These are phyloP conservation scores for Lepeophtheirus salmonis DNA, from an alignment of 1,140 invertebrate species.

Conservation along the genomic window DNA sequence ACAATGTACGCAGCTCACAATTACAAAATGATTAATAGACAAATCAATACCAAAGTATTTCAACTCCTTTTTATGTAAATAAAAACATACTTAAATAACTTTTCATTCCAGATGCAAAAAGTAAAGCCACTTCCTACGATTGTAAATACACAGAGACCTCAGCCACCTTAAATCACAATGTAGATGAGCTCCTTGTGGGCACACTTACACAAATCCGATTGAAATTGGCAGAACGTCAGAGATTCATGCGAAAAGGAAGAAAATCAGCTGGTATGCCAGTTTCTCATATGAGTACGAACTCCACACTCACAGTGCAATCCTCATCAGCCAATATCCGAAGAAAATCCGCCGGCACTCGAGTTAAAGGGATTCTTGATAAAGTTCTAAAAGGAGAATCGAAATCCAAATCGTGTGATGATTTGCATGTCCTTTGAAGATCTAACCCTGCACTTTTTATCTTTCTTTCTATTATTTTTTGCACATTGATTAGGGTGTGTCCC, in stretches of 20 bases:
- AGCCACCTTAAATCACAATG: constrained; percentile 76
- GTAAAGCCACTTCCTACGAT: constrained; percentile 65
- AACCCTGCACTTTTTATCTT: no score
- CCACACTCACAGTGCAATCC: not conserved
- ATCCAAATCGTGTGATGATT: constrained; percentile 70
- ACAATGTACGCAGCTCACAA: no score
- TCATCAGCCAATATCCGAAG: constrained; percentile 42
- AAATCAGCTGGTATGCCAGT: not conserved
- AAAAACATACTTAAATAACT: no score
- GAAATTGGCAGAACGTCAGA: constrained; percentile 29
- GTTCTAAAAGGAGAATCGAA: constrained; percentile 64
- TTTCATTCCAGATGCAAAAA: constrained; percentile 57
- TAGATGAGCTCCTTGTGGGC: constrained; percentile 72
- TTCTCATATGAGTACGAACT: not conserved
- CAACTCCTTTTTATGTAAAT: no score
- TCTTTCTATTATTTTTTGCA: no score
- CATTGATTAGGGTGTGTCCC: no score
- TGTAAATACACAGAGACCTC: constrained; percentile 87
- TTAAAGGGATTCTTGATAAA: constrained; percentile 61
- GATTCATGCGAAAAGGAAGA: not conserved
- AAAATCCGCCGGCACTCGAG: constrained; percentile 49
- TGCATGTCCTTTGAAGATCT: constrained; percentile 65
- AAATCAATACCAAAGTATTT: no score
- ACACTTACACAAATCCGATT: constrained; percentile 67
- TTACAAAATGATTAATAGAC: no score